Conservation (phyloP, 2,113 vertebrate species). For the Oryctolagus cuniculus region DNA sequence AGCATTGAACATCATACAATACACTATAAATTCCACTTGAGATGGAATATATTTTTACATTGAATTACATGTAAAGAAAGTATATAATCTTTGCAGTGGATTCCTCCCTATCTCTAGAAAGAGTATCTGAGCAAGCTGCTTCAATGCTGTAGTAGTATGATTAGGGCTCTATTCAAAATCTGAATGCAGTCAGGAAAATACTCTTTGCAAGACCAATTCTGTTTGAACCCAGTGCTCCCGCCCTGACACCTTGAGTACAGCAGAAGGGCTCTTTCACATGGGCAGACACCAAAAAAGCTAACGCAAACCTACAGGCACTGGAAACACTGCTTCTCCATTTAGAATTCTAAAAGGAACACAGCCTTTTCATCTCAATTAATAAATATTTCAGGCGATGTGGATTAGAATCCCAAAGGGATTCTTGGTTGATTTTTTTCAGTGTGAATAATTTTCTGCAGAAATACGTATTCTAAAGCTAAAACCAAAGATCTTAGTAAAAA, state of each 20-base stretch:
- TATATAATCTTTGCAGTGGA: neutral
- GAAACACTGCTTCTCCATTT: neutral
- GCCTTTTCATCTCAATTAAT: neutral
- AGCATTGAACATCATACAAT: neutral
- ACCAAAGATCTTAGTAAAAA: neutral
- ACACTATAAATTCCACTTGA: conserved; percentile 24
- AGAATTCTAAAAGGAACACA: neutral
- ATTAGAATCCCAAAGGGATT: neutral
- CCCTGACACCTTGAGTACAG: neutral
- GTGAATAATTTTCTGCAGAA: neutral
- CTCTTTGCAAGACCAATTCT: neutral
- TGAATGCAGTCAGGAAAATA: neutral
- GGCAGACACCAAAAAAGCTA: neutral
- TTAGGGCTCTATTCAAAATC: neutral
- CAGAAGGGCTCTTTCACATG: neutral
- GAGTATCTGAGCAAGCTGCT: neutral
- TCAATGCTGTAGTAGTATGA: neutral
- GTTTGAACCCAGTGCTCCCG: neutral
- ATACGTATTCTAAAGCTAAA: neutral
- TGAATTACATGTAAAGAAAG: neutral
- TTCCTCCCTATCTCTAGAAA: neutral
- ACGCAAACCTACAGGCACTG: neutral
- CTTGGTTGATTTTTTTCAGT: neutral
- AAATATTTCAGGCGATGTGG: neutral
- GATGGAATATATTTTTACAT: conserved; percentile 12